Conservation (phyloP, 2,113 vertebrate species). For the Chaetura pelagica region DNA sequence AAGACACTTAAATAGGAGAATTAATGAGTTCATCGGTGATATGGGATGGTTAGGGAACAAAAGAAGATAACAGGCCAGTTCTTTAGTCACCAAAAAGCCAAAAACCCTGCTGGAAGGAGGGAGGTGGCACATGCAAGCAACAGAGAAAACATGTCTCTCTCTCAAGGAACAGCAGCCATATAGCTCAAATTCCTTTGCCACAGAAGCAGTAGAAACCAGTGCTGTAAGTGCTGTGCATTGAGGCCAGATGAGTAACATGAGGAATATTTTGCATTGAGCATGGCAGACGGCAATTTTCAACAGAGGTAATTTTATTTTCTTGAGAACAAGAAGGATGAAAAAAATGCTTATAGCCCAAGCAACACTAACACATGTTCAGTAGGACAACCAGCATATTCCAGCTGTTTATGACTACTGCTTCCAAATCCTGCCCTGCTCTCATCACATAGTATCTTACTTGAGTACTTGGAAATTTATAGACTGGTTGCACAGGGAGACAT, state of each 20-base stretch:
- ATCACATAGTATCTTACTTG: not conserved
- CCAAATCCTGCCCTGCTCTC: not conserved
- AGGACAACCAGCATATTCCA: not conserved
- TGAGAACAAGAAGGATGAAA: not conserved
- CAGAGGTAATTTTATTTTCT: not conserved
- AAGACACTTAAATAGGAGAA: not conserved
- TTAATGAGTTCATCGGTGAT: not conserved
- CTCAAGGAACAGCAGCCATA: not conserved
- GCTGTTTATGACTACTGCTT: not conserved
- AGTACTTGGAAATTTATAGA: not conserved
- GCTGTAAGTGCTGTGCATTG: not conserved
- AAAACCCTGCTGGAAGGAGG: not conserved
- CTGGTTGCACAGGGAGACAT: not conserved
- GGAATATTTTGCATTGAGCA: not conserved
- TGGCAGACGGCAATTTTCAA: not conserved
- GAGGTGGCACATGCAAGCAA: accelerated
- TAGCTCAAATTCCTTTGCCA: not conserved
- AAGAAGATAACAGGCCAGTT: not conserved
- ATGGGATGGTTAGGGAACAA: not conserved
- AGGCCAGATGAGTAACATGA: not conserved
- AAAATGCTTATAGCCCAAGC: not conserved
- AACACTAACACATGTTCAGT: not conserved
- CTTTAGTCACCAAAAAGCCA: not conserved
- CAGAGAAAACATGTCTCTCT: not conserved
- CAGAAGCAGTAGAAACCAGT: not conserved